Conservation (phyloP, 2,113 vertebrate species). For the Shinisaurus crocodilurus region DNA sequence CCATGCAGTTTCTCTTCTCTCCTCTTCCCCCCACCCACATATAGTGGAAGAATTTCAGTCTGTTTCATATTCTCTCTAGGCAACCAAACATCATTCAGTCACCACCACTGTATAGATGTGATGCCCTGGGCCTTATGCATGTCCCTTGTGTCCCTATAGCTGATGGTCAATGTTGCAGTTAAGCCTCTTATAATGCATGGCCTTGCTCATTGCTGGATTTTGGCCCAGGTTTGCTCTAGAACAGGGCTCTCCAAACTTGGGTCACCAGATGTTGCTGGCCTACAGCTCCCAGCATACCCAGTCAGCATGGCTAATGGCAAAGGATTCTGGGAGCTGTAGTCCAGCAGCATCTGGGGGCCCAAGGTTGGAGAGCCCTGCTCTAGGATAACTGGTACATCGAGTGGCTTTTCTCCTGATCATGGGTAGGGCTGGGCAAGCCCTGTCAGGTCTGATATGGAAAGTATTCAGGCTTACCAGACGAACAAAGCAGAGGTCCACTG, state of each 20-base stretch:
- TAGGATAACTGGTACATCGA: not conserved
- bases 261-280: no score
- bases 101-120: conserved; percentile 11
- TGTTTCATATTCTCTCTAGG: conserved; percentile 30
- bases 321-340: no score
- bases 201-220: not conserved
- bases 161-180: conserved; percentile 36
- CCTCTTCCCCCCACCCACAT: no score
- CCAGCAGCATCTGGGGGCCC: no score
- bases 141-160: conserved; percentile 1
- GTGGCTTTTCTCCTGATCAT: not conserved
- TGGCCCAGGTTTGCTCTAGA: no score
- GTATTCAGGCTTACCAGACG: no score
- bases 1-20: conserved; percentile 13
- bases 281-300: no score
- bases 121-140: not conserved
- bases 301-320: no score
- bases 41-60: conserved; percentile 48
- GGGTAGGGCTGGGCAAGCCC: not conserved
- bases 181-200: not conserved
- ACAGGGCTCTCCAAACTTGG: no score
- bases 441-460: no score
- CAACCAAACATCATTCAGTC: conserved; percentile 28
- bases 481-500: not conserved
- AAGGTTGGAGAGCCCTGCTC: no score